Base-by-base conservation (phyloP, 2,797 vertebrate genomes). In the Acanthornis magna region DNA sequence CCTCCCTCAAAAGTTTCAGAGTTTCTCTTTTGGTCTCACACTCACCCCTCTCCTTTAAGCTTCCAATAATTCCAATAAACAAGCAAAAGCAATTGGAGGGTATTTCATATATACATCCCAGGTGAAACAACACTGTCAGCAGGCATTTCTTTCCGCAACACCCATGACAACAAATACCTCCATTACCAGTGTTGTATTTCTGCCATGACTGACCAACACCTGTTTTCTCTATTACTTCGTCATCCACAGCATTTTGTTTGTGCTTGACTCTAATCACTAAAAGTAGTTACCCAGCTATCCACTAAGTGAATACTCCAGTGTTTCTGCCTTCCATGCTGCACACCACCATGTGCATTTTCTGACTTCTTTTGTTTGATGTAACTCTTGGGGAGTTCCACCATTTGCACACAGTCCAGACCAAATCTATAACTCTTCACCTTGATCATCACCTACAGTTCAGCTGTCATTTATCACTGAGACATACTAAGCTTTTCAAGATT, bases 91-190 rank as follows among this genome's bases (percentile, higher is more conserved):
- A 66, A n/a, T 2, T 57, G 50, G 4, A 67, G 10, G 9, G 32
- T 38, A 21, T 68, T 30, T 42, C 36, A n/a, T 2, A 54, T 1
- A 30, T 6, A 50, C 10, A 78, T 32, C n/a, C 23, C 16, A 23
- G 1, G 3, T 17, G 26, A 48, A 87, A 53, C 7, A 60, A 61
- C 36, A 51, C 3, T 70, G 55, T 16, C 0, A 0, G 29, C n/a
- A 55, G 30, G 11, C 14, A 48, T 8, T 76, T 38, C 54, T 74
- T 71, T 34, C 57, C 34, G 36, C 42, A 60, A 29, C 7, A 85
- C 13, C 63, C 51, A 53, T 15, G 11, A n/a, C 36, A 74, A 91
- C 21, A 66, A 70, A 48, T 2, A 38, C n/a, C 25, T 80, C 53
- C 27, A 53, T n/a, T 63, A 58, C 40, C 23, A n/a, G 14, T 4